These are phyloP conservation scores for Onychostoma macrolepis DNA, from an alignment of 2,113 vertebrate species.

Conservation along the genomic window DNA sequence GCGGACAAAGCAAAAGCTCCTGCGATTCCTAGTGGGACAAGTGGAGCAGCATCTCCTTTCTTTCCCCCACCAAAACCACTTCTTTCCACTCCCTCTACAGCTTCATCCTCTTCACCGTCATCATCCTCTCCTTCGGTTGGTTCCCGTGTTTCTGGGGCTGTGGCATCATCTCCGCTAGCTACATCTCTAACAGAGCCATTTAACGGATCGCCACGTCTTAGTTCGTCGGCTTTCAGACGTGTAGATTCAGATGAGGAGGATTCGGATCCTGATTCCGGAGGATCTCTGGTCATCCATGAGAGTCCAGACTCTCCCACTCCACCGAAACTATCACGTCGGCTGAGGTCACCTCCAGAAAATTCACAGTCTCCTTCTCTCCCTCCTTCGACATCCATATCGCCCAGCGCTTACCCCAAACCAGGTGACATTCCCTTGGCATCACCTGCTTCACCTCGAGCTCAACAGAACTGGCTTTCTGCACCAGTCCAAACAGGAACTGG, in stretches of 20 bases:
- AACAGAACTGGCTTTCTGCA: slow-evolving; percentile 60
- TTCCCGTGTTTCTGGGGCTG: slow-evolving; percentile 51
- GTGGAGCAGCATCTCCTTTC: slow-evolving; percentile 61
- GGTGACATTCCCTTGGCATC: slow-evolving; percentile 48
- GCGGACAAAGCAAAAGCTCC: slow-evolving; percentile 69
- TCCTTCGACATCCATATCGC: slow-evolving; percentile 62
- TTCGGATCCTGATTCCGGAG: slow-evolving; percentile 76
- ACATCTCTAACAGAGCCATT: slow-evolving; percentile 67
- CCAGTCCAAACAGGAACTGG: slow-evolving; percentile 32
- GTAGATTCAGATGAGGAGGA: slow-evolving; percentile 72
- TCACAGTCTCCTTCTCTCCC: slow-evolving; percentile 60
- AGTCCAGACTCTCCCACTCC: slow-evolving; percentile 71
- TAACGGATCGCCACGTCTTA: slow-evolving; percentile 57
- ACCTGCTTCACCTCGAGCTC: slow-evolving; percentile 59
- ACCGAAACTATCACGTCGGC: slow-evolving; percentile 66
- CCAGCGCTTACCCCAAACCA: slow-evolving; percentile 59
- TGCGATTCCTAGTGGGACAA: slow-evolving; percentile 60
- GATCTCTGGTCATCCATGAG: slow-evolving; percentile 78
- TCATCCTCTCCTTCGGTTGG: slow-evolving; percentile 63
- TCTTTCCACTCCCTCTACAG: slow-evolving; percentile 42
- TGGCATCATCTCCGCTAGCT: slow-evolving; percentile 59
- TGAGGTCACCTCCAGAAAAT: slow-evolving; percentile 55
- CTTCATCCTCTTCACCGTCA: slow-evolving; percentile 61
- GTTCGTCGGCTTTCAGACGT: slow-evolving; percentile 59
- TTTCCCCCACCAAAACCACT: slow-evolving; percentile 61